Evolutionary conservation across 2,888 invertebrate species (phyloP).

Genomic region (Lycia hirtaria): DNA sequence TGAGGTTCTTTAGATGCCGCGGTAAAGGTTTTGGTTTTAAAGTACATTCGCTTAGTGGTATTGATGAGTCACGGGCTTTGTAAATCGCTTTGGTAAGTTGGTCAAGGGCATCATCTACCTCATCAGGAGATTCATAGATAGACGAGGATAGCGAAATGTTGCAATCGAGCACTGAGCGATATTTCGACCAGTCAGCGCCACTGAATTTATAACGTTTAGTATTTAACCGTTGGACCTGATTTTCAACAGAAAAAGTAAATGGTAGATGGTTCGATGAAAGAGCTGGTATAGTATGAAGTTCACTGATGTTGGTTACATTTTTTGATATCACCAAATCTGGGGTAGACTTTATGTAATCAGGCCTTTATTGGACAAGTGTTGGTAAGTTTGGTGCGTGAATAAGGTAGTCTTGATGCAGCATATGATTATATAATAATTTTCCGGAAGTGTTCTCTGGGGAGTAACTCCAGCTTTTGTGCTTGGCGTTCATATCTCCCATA

Average conservation of each 20-base stretch:
- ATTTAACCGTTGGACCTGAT: not conserved
- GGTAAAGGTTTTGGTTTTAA: not conserved
- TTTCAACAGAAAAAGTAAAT: not conserved
- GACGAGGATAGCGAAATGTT: not conserved
- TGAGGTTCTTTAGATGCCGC: not conserved
- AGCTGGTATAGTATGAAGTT: not conserved
- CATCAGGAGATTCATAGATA: not conserved
- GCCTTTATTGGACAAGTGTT: conserved; percentile 9
- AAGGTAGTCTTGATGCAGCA: conserved; percentile 10
- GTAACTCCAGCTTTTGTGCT: conserved; percentile 14
- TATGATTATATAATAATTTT: conserved; percentile 6
- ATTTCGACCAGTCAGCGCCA: conserved; percentile 1
- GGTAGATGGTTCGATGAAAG: conserved; percentile 8
- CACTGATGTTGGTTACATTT: not conserved
- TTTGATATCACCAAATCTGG: not conserved
- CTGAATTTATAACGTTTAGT: not conserved
- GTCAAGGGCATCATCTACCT: not conserved
- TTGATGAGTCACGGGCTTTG: not conserved
- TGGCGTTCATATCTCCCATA: conserved; percentile 6
- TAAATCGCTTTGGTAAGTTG: not conserved
- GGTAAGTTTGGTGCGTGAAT: conserved; percentile 6
- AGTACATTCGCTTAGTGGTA: not conserved
- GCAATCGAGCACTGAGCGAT: not conserved
- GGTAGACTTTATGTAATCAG: conserved; percentile 1
- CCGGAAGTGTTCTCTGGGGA: not conserved